Evolutionary conservation across 2,888 invertebrate species (phyloP).

Genomic region (Phyto melanocephala): DNA sequence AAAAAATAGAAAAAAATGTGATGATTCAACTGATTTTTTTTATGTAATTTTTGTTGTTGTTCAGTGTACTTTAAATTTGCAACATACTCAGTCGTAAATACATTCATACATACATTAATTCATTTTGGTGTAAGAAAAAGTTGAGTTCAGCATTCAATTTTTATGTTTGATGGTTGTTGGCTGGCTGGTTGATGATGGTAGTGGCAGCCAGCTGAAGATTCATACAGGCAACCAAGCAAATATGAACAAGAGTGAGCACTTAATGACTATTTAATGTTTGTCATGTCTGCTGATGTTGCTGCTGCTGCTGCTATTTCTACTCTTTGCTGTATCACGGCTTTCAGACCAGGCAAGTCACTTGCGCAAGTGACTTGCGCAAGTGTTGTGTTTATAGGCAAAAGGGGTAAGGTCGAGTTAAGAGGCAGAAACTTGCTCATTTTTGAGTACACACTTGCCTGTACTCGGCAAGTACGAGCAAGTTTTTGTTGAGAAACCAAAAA

Average conservation of each 20-base stretch:
- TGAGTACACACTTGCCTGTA: too few species aligned
- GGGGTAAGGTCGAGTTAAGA: too few species aligned
- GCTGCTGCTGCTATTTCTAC: slow-evolving; percentile 1
- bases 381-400: too few species aligned
- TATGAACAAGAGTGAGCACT: slow-evolving; percentile 41
- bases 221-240: neutral
- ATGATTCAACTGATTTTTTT: slow-evolving; percentile 15
- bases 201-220: slow-evolving; percentile 25
- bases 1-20: slow-evolving; percentile 2
- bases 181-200: slow-evolving; percentile 11
- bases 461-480: too few species aligned
- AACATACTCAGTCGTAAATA: slow-evolving; percentile 26
- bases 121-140: slow-evolving; percentile 7
- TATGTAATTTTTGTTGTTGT: neutral
- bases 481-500: too few species aligned
- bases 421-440: too few species aligned
- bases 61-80: neutral
- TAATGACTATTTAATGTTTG: slow-evolving; percentile 66
- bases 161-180: slow-evolving; percentile 38
- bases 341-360: too few species aligned
- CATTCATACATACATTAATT: neutral
- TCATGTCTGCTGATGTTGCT: slow-evolving; percentile 37
- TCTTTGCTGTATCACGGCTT: too few species aligned
- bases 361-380: too few species aligned
- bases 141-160: slow-evolving; percentile 39